Percentiles rank a stretch among this genome's conserved stretches.
Conservation (phyloP, 2,797 vertebrate genomes). For the Nyctalus aviator region DNA sequence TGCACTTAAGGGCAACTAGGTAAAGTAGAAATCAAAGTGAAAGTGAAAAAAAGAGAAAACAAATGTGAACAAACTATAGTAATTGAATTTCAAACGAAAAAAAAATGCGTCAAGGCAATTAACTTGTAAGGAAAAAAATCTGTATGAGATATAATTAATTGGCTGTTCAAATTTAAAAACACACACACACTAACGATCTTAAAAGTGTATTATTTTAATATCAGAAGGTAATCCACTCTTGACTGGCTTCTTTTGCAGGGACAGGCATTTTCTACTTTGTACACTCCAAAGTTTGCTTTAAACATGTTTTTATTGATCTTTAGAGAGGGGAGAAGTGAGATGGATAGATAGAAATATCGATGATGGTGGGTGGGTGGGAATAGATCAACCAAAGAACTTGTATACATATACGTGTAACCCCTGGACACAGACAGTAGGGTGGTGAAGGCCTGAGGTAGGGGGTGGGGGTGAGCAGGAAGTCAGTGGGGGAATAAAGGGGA, state of each 20-base stretch:
- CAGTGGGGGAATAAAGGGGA: too few relatives aligned
- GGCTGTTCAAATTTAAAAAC: not conserved
- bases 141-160: not conserved
- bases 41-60: not conserved
- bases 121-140: not conserved
- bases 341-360: too few relatives aligned
- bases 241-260: not conserved
- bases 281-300: not conserved
- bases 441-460: too few relatives aligned
- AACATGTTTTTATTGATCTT: too few relatives aligned
- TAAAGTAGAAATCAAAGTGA: not conserved
- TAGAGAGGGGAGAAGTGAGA: too few relatives aligned
- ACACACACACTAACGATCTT: not conserved
- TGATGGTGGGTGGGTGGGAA: too few relatives aligned
- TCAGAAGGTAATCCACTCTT: not conserved
- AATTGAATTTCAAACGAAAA: not conserved
- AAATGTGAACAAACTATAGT: not conserved
- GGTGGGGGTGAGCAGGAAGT: too few relatives aligned
- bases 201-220: not conserved
- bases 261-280: conserved; percentile 27
- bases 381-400: too few relatives aligned
- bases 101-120: not conserved
- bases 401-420: too few relatives aligned
- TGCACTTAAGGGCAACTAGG: not conserved
- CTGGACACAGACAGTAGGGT: too few relatives aligned